A percentile compares a stretch with the other conserved stretches of the same genome.
Evolutionary conservation across 2,113 vertebrate species (phyloP).

Genomic region (Cyprinodon brontotheroides): DNA sequence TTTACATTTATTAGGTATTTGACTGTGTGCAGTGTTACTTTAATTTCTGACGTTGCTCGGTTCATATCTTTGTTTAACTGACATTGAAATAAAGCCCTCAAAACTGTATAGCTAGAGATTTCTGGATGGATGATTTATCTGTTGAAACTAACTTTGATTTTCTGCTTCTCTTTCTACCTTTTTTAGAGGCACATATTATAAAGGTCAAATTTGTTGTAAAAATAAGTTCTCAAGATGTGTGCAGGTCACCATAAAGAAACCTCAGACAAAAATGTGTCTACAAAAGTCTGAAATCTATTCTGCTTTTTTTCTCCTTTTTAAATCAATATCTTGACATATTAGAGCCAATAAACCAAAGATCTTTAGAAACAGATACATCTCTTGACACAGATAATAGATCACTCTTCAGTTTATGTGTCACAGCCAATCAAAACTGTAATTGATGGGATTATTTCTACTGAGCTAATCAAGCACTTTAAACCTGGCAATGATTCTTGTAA

Average conservation of each 20-base stretch:
- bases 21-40: no score
- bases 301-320: background rate
- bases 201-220: background rate
- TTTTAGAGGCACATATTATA: background rate
- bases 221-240: background rate
- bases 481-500: constrained; percentile 45
- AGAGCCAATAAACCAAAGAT: background rate
- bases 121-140: background rate
- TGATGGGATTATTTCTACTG: constrained; percentile 55
- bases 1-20: no score
- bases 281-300: background rate
- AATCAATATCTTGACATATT: background rate
- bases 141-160: background rate
- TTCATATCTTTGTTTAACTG: no score
- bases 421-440: constrained; percentile 57
- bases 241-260: background rate
- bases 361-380: background rate
- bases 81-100: no score
- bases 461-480: constrained; percentile 51
- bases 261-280: background rate
- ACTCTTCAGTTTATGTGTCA: constrained; percentile 47
- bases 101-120: no score
- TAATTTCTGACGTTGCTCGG: no score
- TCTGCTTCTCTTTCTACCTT: background rate
- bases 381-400: constrained; percentile 7